Base-by-base conservation (phyloP, 2,797 vertebrate genomes). In the Mareca strepera region DNA sequence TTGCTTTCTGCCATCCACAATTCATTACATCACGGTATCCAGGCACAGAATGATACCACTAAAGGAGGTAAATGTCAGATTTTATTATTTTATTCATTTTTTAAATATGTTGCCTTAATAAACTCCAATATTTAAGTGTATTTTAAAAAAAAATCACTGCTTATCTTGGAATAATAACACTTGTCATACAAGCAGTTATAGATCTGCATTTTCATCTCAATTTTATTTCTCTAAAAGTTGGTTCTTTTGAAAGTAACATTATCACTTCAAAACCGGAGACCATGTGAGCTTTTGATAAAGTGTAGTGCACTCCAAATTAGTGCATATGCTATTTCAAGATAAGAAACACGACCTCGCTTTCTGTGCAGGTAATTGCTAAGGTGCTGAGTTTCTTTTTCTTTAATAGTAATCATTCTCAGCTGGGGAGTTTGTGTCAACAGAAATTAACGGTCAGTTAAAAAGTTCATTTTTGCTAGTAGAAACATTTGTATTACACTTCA, bases 21-120 rank as follows among this genome's bases (percentile, higher is more conserved):
- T 96, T 99, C 99, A 80, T 98, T 99, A 91, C 98, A 99, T 94
- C 98, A 99, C 44, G 99, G 99, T 91, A 99, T 99, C 96, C 99
- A 99, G 97, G 99, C 99, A 72, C 99, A 99, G 97, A 99, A 99
- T 84, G 99, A 99, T 96, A 99, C 99, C 88, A 99, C 98, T 66
- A 99, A 99, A 99, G 99, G 99, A 98, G 99, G 99, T 99, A 97
- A 95, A 81, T 82, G 22, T 73, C 31, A 37, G 59, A 52, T n/a
- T 39, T 63, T 29, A 37, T 33, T 0, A 13, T 53, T 77, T 73
- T 55, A 46, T 66, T 11, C 1, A 16, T 64, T 59, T 84, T 14
- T 53, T 58, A 41, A 63, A 15, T 81, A 37, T 18, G 2, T 13
- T 64, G 4, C 50, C 44, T 43, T 88, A 31, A 28, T 52, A 76